Evolutionary conservation across 2,113 vertebrate species (phyloP), one percentile per base, ranked within the genome.

Genomic region (Phyllostomus hastatus): DNA sequence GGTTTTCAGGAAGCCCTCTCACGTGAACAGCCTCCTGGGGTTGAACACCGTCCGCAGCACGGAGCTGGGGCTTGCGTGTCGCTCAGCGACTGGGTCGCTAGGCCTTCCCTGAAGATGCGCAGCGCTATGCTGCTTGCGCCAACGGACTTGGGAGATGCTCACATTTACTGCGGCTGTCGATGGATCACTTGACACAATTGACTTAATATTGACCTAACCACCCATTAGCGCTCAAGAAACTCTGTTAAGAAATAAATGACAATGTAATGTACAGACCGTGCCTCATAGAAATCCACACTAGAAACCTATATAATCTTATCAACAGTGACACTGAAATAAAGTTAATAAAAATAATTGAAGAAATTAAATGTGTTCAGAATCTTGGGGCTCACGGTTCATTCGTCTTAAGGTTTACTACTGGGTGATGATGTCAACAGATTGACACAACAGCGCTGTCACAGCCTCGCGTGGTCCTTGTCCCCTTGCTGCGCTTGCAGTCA

Each of bases 401-500:
- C 73, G 28, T 78, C 64, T 41, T 2, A 38, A 10, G 7, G 8
- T 6, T 17, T 81, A 43, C 4, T 24, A 26, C 69, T 16, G 50
- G 31, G 54, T 19, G 24, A 12, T 22, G 33, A 48, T 31, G 52
- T 17, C 33, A 5, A 75, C 26, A 84, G 12, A 41, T 24, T 10
- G 50, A 8, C 1, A 52, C 14, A 1, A 28, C 5, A 43, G 5
- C 61, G 28, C 3, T 22, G 2, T 52, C 15, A 4, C 8, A 16
- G 5, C 2, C 2, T 22, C 5, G 17, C 3, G 10, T 28, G 3
- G 5, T 22, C 33, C 7, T 15, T 41, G 3, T 52, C 9, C 41
- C 22, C 1, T 4, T 10, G 1, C 4, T 41, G 3, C 0, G 10
- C 7, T 64, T 16, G 57, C 24, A 69, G 15, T n/a, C 38, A 9